Conservation (phyloP, 2,888 invertebrate genomes). For the Lasioglossum zephyrum region DNA sequence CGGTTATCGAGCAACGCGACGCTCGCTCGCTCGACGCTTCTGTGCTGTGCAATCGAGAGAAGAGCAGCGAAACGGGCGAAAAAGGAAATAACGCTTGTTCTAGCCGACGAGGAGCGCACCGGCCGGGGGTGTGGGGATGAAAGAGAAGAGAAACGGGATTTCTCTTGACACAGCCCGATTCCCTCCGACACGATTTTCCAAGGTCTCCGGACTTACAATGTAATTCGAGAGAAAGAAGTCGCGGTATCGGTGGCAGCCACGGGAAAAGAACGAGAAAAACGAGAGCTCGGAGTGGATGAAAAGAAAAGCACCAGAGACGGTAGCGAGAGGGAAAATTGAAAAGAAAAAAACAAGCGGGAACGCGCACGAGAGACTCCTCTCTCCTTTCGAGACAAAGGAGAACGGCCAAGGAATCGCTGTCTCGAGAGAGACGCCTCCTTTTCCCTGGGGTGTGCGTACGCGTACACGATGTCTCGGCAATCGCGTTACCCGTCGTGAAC, state of each 20-base stretch:
- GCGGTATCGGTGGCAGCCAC: slow-evolving; percentile 38
- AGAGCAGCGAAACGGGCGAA: neutral
- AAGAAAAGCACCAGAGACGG: slow-evolving; percentile 38
- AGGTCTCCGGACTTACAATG: slow-evolving; percentile 53
- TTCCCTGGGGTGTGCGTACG: neutral
- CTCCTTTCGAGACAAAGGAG: slow-evolving; percentile 23
- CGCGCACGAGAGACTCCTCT: slow-evolving; percentile 5
- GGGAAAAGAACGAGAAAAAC: neutral
- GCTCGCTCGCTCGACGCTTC: slow-evolving; percentile 15
- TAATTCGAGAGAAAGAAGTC: slow-evolving; percentile 48
- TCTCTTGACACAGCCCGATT: slow-evolving; percentile 55
- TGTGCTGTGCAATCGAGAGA: slow-evolving; percentile 25
- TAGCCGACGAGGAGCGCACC: neutral
- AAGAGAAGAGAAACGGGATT: slow-evolving; percentile 17
- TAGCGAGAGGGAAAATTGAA: slow-evolving; percentile 51
- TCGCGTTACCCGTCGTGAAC: neutral
- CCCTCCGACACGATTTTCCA: slow-evolving; percentile 56
- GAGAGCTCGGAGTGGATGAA: slow-evolving; percentile 38
- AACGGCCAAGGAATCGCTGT: slow-evolving; percentile 39
- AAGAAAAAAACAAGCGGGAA: neutral
- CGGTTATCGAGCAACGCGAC: slow-evolving; percentile 32
- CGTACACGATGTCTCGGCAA: neutral
- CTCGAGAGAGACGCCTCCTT: slow-evolving; percentile 24
- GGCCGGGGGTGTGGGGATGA: neutral
- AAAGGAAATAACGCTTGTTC: slow-evolving; percentile 21